Base-by-base conservation (phyloP, 2,888 invertebrate species). In the Syrista parreyssii region DNA sequence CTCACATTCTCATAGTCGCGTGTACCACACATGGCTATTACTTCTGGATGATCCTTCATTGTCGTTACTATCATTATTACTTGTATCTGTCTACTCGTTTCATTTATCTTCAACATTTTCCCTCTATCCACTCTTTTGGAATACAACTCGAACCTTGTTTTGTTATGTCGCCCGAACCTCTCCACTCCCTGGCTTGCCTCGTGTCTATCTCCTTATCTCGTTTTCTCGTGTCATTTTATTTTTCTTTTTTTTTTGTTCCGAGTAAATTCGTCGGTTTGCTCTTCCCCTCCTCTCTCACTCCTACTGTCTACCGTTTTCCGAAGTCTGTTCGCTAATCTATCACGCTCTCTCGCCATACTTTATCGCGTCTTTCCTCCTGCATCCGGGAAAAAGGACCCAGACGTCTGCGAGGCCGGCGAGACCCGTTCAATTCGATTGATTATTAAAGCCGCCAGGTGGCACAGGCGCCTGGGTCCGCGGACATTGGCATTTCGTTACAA, bases 401-500 rank as follows among this genome's bases (percentile, higher is more conserved):
- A 84, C 86, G 85, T 84, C 83, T 87, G 87, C 83, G 82, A 68
- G 76, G 78, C 82, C 81, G 81, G 55, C 23, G 23, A 80, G 81
- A 85, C 83, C 81, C 73, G 78, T 76, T 76, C 83, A 86, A 85
- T 86, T 85, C 83, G 85, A 87, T 86, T 84, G 84, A 84, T 82
- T 71, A 71, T 82, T 78, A 71, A 79, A 82, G 82, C 82, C 80
- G 79, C 79, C 75, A 74, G 79, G 76, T 73, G 80, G 81, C 83
- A 79, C 88, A 88, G 84, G 83, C 84, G 85, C 84, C 85, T 89
- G 83, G 88, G 89, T 86, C 86, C 88, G 82, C 86, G 88, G 88
- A 89, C 88, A 87, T 90, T 90, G 91, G 89, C 90, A 90, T 91
- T 91, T 90, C 87, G 86, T 91, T 90, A 91, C 86, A 91, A 89